Percentiles rank a stretch among this genome's conserved stretches.
phyloP scores from a whole-genome alignment of 2,888 invertebrate genomes.

The Psylliodes chrysocephalus region DNA sequence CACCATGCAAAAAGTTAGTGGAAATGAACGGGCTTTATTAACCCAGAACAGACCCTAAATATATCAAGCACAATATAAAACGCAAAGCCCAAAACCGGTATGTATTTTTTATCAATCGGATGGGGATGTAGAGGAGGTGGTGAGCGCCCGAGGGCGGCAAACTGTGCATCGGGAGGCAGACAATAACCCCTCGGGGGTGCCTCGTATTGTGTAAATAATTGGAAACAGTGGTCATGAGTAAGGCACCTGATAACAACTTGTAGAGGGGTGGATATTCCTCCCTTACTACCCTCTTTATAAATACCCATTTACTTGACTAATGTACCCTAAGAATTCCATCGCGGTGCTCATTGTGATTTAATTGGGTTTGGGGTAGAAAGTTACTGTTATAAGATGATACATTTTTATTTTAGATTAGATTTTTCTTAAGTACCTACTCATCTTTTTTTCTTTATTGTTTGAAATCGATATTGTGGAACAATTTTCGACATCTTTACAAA shows the following conservation, averaged over 20 bases:
- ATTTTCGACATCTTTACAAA: no score
- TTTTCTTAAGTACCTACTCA: not conserved
- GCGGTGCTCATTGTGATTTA: conserved; percentile 54
- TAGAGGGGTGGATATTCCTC: conserved; percentile 42
- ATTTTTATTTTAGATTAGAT: conserved; percentile 18
- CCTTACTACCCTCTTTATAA: conserved; percentile 50
- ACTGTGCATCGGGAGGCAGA: conserved; percentile 41
- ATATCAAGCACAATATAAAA: conserved; percentile 22
- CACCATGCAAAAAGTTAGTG: not conserved
- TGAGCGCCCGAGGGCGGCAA: conserved; percentile 40
- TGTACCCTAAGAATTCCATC: conserved; percentile 57
- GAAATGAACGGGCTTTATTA: not conserved
- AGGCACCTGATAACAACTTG: conserved; percentile 57
- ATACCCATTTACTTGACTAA: conserved; percentile 60
- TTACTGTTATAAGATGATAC: conserved; percentile 25
- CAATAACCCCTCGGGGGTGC: conserved; percentile 52
- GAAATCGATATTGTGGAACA: no score
- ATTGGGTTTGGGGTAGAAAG: conserved; percentile 31
- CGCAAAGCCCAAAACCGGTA: conserved; percentile 36
- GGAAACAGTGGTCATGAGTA: conserved; percentile 60
- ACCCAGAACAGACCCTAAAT: not conserved
- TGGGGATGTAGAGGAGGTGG: conserved; percentile 30
- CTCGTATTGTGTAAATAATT: conserved; percentile 60
- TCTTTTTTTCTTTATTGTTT: no score
- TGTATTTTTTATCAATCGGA: conserved; percentile 44